A percentile compares a stretch with the other conserved stretches of the same genome.
Conservation (phyloP, 2,888 invertebrate genomes). For the Bruchidius siliquastri region DNA sequence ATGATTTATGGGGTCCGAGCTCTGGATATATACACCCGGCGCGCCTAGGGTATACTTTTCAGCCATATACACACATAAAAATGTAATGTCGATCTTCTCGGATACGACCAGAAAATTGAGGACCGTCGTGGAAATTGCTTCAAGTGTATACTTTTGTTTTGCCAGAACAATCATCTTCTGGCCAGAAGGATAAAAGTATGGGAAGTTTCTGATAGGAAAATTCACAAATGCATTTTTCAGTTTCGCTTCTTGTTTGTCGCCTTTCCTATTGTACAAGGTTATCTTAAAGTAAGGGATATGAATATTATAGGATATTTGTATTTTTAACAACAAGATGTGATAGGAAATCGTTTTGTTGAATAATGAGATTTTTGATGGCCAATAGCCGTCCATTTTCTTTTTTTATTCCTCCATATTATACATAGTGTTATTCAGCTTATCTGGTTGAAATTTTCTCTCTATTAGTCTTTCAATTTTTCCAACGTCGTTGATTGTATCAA, state of each 20-base stretch:
- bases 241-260: background rate
- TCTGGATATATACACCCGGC: background rate
- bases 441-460: no score
- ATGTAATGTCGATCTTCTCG: background rate
- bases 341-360: no score
- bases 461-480: no score
- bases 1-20: background rate
- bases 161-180: background rate
- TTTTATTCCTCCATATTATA: no score
- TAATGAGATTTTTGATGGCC: no score
- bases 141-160: background rate
- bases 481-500: no score
- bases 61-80: background rate
- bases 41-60: background rate
- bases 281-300: no score
- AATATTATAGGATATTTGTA: no score
- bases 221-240: background rate
- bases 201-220: background rate
- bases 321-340: no score
- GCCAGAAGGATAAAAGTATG: background rate
- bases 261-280: no score
- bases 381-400: no score
- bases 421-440: no score
- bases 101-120: background rate
- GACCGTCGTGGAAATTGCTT: background rate